Base-by-base conservation (phyloP, 2,113 vertebrate species). In the Neogobius melanostomus region DNA sequence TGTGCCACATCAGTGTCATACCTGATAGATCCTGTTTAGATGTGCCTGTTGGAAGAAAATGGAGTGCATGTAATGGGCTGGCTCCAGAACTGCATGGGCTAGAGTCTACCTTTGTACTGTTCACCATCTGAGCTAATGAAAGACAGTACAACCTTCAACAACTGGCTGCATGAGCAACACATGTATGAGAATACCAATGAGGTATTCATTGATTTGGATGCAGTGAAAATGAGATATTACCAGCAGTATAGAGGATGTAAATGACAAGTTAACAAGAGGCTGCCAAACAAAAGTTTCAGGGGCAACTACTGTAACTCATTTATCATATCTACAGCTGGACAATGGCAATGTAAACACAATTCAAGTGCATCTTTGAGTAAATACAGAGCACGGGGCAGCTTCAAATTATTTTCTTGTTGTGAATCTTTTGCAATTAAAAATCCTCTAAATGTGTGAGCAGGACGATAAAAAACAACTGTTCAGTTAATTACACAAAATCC, bases 1-100 rank as follows among this genome's bases (percentile, higher is more conserved):
- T 89, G 86, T 92, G 91, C 82, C 87, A 83, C 82, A 45, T 68
- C 65, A 87, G 90, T 89, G 88, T 90, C 93, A 91, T 94, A 94
- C 93, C 93, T 94, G 92, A 92, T 93, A 93, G 89, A 94, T 93
- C 92, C 92, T 92, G 91, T 92, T 93, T 85, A 90, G 89, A 89
- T 91, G 91, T 82, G 91, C 92, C 93, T 94, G 93, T 83, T 90
- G 88, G 89, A 89, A 92, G 85, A 90, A 92, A 90, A 92, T 90
- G 87, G 89, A 90, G 81, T 63, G 86, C 85, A 91, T 93, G 91
- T 89, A 89, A 90, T 89, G 88, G 86, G 80, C 71, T 81, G 74
- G 68, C 74, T 82, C 74, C 72, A 86, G 60, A 84, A 78, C 80
- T 81, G 80, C 65, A 70, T 69, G 57, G 85, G 56, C 80, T 79